A percentile compares a stretch with the other conserved stretches of the same genome.
Conservation (phyloP, 2,797 vertebrate species). For the Clamator glandarius region DNA sequence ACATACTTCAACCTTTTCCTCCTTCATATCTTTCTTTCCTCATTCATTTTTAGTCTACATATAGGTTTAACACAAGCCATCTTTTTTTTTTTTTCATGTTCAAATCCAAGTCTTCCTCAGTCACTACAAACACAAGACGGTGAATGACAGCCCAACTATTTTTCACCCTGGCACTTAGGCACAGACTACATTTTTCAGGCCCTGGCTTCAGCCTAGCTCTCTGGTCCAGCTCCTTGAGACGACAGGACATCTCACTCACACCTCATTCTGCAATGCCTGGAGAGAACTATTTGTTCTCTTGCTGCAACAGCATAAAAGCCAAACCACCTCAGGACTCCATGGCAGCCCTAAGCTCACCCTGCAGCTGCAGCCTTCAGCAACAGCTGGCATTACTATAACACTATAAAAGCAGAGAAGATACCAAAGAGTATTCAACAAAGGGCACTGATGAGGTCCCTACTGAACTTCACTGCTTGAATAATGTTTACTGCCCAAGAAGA, state of each 20-base stretch:
- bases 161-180: neutral
- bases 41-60: neutral
- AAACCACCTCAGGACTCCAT: neutral
- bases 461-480: neutral
- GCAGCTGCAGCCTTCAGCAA: neutral
- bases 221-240: neutral
- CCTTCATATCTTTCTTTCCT: neutral
- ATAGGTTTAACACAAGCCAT: neutral
- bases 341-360: neutral
- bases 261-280: slow-evolving; percentile 19
- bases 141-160: neutral
- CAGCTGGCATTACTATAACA: neutral
- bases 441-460: neutral
- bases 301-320: neutral
- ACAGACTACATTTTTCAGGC: neutral
- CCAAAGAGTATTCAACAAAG: neutral
- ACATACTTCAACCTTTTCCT: neutral
- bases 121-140: neutral
- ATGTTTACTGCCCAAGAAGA: neutral
- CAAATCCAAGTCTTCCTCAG: neutral
- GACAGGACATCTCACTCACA: neutral
- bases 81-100: neutral
- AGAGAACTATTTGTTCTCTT: slow-evolving; percentile 54
- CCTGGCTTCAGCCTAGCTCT: neutral
- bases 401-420: fast-evolving